Base-by-base conservation (phyloP, 2,888 invertebrate genomes). In the Acleris laterana region DNA sequence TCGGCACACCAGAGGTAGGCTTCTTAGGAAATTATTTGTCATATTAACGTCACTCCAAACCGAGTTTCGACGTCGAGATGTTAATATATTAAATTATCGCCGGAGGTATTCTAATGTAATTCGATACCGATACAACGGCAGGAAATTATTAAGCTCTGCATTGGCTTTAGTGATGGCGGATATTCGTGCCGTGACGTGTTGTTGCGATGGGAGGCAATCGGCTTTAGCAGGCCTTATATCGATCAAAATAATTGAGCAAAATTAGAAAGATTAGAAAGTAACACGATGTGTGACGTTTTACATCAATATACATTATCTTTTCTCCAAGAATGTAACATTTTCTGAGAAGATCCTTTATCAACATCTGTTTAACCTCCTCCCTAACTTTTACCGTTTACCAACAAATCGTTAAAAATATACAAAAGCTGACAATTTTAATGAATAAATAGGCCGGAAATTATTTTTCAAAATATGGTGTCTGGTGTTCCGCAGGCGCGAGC, bases 1-100 rank as follows among this genome's bases (percentile, higher is more conserved):
- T 76, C 72, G 71, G 68, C 75, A 73, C 76, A 77, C 73, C 77
- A 76, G 77, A 80, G 79, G 84, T 88, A 87, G 88, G 88, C 90
- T 85, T 81, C 79, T 77, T 77, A 83, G 87, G 87, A 88, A 90
- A 90, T 90, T 88, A 89, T 90, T 90, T 90, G 89, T 90, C 90
- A 90, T 88, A 90, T 90, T 90, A 90, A 90, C 87, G 90, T 91
- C 90, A 89, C 84, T 89, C 83, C 72, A 68, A 74, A 76, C 76
- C 76, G 82, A 85, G 83, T 86, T 88, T 84, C 84, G 77, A 82
- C 80, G 81, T 76, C 76, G 75, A 81, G 82, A 85, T 86, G 84
- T 83, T 90, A 88, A 89, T 88, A 84, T 86, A 90, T 89, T 87
- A 83, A 87, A 88, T 90, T 87, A 84, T 80, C 76, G 82, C 81